Percentiles rank a stretch among this genome's conserved stretches.
phyloP scores from a whole-genome alignment of 2,113 vertebrate species.

The Pseudolaguvia tuberculata region DNA sequence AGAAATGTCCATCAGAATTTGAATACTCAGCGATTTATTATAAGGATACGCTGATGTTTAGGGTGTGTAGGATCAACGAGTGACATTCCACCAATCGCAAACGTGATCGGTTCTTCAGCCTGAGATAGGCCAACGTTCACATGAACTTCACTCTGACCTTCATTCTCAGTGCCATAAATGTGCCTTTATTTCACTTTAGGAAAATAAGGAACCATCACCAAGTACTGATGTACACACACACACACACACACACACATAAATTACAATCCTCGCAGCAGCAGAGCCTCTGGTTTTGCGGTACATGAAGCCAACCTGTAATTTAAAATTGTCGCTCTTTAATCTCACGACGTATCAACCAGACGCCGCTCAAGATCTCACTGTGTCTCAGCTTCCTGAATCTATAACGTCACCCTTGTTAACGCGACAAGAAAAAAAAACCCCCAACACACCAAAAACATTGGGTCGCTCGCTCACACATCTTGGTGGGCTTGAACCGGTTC shows the following conservation, averaged over 20 bases:
- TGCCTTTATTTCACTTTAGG: constrained; percentile 1
- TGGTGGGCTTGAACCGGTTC: background rate
- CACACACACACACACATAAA: constrained; percentile 48
- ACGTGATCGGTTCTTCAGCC: constrained; percentile 13
- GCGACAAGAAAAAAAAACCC: constrained; percentile 15
- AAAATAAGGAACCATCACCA: constrained; percentile 55
- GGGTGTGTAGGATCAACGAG: background rate
- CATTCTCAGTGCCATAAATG: background rate
- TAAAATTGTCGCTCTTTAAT: constrained; percentile 60
- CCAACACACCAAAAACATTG: background rate
- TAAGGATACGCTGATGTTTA: constrained; percentile 15
- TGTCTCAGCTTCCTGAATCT: constrained; percentile 42
- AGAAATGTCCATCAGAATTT: constrained; percentile 6
- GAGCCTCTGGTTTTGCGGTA: constrained; percentile 52
- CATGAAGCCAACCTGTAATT: constrained; percentile 64
- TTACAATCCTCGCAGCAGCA: constrained; percentile 57
- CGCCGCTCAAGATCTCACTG: constrained; percentile 38
- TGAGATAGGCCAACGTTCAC: background rate
- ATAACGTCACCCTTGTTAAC: constrained; percentile 29
- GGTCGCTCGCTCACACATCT: background rate
- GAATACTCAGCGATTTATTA: background rate
- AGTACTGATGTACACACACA: constrained; percentile 29
- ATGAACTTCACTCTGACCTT: constrained; percentile 7
- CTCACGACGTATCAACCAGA: constrained; percentile 41
- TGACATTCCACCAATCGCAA: background rate